Conservation (phyloP, 2,888 invertebrate genomes). For the Drosophila mimica region DNA sequence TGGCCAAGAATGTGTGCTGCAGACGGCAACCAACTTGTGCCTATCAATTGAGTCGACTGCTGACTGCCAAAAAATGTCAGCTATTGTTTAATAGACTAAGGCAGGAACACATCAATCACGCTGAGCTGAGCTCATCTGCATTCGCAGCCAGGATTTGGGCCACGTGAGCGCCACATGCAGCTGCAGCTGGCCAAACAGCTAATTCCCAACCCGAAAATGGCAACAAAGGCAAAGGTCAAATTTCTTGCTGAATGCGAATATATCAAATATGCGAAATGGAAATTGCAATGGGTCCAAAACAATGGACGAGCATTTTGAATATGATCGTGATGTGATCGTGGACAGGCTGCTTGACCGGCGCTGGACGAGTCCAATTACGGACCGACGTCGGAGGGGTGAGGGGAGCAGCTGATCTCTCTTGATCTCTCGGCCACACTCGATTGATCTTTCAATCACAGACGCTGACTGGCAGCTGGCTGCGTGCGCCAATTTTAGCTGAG, state of each 20-base stretch:
- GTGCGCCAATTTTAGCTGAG: conserved; percentile 64
- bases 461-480: conserved; percentile 44
- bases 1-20: conserved; percentile 19
- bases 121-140: conserved; percentile 1
- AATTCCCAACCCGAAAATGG: conserved; percentile 60
- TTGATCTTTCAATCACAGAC: conserved; percentile 73
- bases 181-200: conserved; percentile 64
- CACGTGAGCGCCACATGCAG: conserved; percentile 53
- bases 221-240: conserved; percentile 68
- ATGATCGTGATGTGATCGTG: conserved; percentile 46
- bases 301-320: conserved; percentile 46
- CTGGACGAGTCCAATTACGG: conserved; percentile 67
- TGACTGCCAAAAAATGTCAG: conserved; percentile 7
- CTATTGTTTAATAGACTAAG: conserved; percentile 2
- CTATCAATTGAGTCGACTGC: conserved; percentile 26
- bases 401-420: conserved; percentile 52
- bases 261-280: conserved; percentile 33
- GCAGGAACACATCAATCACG: conserved; percentile 1
- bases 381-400: background rate
- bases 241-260: conserved; percentile 51
- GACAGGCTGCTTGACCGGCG: conserved; percentile 24
- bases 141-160: background rate
- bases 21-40: conserved; percentile 17
- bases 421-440: conserved; percentile 36
- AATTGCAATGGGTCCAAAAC: conserved; percentile 15